Base-by-base conservation (phyloP, 1,140 invertebrate genomes). In the Eurosta solidaginis region DNA sequence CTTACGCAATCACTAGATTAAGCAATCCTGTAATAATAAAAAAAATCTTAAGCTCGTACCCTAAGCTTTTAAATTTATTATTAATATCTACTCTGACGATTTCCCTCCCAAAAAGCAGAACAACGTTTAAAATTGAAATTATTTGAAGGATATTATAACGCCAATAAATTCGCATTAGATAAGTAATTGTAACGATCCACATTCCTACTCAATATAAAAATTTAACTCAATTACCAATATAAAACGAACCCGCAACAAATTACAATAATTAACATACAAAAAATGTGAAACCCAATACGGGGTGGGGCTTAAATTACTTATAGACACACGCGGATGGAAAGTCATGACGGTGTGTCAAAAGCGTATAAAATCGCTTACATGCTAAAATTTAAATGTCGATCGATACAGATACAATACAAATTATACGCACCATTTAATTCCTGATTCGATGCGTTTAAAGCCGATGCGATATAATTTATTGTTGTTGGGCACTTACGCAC, bases 201-300 rank as follows among this genome's bases (percentile, higher is more conserved):
- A 29, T 29, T 33, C n/a, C 33, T 59, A n/a, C n/a, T n/a, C n/a
- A 33, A 17, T 33, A 29, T 33, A 12, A 9, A 59, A 17, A 59
- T 59, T 59, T 33, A 59, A 59, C 27, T 59, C 54, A 59, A 59
- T 59, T 59, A 59, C 54, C 54, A 59, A 59, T 59, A 59, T 33
- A 33, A 59, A 59, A 29, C 3, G 54, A 33, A 59, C 2, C 27
- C 27, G 54, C 25, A 36, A 17, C 54, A 17, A 33, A 59, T 59
- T 29, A 29, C 14, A 4, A 17, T 3, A 17, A 47, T 47, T 47
- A 17, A 14, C 45, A 47, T 47, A n/a, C 0, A n/a, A 47, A 1
- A 47, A 3, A 12, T 47, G 14, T 47, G 45, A n/a, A n/a, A n/a
- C n/a, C n/a, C n/a, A n/a, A n/a, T n/a, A n/a, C n/a, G n/a, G n/a